Base-by-base conservation (phyloP, 2,888 invertebrate species). In the Aleiodes leptofemur region DNA sequence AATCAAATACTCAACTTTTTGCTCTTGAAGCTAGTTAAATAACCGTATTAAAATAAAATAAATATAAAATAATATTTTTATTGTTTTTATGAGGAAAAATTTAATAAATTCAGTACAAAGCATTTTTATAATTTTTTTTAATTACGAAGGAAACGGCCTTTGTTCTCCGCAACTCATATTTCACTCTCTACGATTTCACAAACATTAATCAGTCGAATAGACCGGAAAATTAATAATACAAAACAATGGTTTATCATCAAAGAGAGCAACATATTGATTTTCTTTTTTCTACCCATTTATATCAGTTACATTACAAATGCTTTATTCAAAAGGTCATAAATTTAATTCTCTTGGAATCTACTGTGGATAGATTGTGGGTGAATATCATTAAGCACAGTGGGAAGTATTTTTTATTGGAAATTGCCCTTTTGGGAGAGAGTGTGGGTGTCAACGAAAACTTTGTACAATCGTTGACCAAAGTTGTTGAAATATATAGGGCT, bases 271-370 rank as follows among this genome's bases (percentile, higher is more conserved):
- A 4, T 64, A 64, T 64, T 48, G 64, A 64, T 48, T 43, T 48
- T 48, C 11, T 0, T 11, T 8, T 11, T 11, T 11, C 43, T 8
- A 5, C 43, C 3, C 43, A 43, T 43, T 43, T 43, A 43, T 43
- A 43, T 9, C 43, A 43, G 34, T 34, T 16, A 34, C 38, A 64
- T 64, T 48, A 11, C 7, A 48, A 64, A 64, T 61, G 61, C 14
- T 43, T 61, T 61, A 61, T 61, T 38, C 48, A 64, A 43, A 38
- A 43, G 64, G 64, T 16, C 43, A 64, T 48, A 64, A 48, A 64
- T 14, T 23, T 16, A 13, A 16, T 48, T 64, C 64, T 48, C 23
- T 9, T 7, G 11, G 61, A 38, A n/a, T 48, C 43, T 13, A 43
- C 11, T 11, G 11, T 43, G 43, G 43, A 6, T 34, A 34, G 34